Conservation (phyloP, 2,888 invertebrate species). For the Steinernema scapterisci region DNA sequence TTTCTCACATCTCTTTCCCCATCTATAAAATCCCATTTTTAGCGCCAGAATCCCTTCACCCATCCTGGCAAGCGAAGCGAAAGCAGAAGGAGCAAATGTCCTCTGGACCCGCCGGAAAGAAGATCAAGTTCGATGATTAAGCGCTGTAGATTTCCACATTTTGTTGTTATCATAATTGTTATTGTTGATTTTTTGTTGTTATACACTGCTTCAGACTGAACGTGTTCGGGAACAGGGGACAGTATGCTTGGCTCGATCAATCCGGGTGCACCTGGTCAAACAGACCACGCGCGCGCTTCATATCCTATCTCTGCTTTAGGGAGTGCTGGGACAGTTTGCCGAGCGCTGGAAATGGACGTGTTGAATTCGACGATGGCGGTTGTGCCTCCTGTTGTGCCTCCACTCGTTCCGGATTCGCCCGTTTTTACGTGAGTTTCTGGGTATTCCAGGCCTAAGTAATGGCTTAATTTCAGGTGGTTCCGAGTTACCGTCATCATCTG, state of each 20-base stretch:
- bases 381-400: too few relatives aligned
- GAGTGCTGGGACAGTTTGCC: not conserved
- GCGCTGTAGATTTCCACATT: not conserved
- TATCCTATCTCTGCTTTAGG: too few relatives aligned
- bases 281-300: not conserved
- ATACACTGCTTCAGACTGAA: too few relatives aligned
- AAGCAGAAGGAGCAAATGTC: slow-evolving; percentile 28
- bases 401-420: not conserved
- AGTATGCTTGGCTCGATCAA: not conserved
- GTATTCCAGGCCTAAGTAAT: not conserved
- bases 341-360: not conserved
- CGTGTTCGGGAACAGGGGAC: not conserved
- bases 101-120: slow-evolving; percentile 9
- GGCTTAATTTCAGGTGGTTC: slow-evolving; percentile 8
- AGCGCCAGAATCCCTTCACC: slow-evolving; percentile 24
- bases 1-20: too few relatives aligned
- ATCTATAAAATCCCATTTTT: too few relatives aligned
- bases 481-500: not conserved
- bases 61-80: slow-evolving; percentile 32
- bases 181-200: not conserved
- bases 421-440: not conserved
- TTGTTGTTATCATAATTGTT: slow-evolving; percentile 15
- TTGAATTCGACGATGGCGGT: not conserved
- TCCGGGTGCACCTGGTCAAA: slow-evolving; percentile 15
- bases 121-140: slow-evolving; percentile 17